phyloP scores from a whole-genome alignment of 23 tunicate genomes.

The Corella eumyota region DNA sequence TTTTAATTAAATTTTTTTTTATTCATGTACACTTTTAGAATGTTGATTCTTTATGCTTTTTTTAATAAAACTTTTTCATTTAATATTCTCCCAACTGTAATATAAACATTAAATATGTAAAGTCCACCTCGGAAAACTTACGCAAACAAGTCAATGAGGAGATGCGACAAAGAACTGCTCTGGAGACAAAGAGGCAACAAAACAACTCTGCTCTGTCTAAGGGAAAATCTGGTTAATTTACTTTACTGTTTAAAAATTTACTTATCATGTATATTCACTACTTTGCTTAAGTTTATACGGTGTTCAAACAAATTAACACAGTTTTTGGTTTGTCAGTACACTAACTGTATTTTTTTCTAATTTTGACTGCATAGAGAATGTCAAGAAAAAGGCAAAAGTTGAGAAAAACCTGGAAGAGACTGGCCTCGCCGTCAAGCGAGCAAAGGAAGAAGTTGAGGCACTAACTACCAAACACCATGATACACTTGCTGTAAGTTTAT shows the following conservation, averaged over 20 bases:
- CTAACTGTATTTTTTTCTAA: too few species aligned
- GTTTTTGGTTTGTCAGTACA: too few species aligned
- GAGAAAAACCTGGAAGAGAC: constrained; percentile 59
- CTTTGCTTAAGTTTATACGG: too few species aligned
- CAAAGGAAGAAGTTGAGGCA: constrained; percentile 39
- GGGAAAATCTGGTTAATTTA: constrained; percentile 59
- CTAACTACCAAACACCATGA: constrained; percentile 38
- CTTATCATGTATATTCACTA: too few species aligned
- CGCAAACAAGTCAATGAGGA: constrained; percentile 81
- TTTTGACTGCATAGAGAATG: constrained; percentile 34
- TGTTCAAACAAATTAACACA: too few species aligned
- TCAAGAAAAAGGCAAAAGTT: constrained; percentile 47
- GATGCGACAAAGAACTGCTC: constrained; percentile 68
- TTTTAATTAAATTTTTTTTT: too few species aligned
- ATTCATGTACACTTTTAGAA: too few species aligned
- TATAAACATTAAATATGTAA: too few species aligned
- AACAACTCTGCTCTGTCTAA: constrained; percentile 55
- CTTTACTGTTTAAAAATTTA: too few species aligned
- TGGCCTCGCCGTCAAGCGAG: constrained; percentile 40
- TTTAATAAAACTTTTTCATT: too few species aligned
- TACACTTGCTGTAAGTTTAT: constrained; percentile 30
- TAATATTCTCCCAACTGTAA: too few species aligned
- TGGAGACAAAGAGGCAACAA: constrained; percentile 56
- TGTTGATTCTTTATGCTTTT: too few species aligned
- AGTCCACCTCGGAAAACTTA: constrained; percentile 56